Base-by-base conservation (phyloP, 2,113 vertebrate species). In the Donacobius atricapilla region DNA sequence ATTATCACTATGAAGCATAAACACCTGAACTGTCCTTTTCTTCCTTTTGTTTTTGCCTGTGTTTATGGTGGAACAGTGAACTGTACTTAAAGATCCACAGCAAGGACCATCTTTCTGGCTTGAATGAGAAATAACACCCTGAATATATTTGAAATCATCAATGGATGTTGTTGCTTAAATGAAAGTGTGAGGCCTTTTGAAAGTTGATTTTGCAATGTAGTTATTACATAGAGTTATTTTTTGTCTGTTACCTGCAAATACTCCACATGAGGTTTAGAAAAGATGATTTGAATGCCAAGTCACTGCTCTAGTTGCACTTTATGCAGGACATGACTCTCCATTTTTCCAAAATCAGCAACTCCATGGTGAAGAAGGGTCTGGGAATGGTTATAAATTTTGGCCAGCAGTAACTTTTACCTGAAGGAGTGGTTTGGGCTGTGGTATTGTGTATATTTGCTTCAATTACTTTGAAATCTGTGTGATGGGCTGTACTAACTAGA, bases 1-100 rank as follows among this genome's bases (percentile, higher is more conserved):
- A 98, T 98, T 98, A 98, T 91, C 96, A 73, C 71, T 88, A 70
- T 80, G 97, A 94, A 97, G 90, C 91, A 94, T 92, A 97, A 97
- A 93, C 97, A 97, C 92, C 85, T 97, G 97, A 96, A 19, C 27
- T 50, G 39, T 61, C 10, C 11, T 14, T 22, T 58, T 7, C 15
- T 35, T 50, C n/a, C 31, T 37, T 80, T 39, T 50, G 19, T n/a
- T 83, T 96, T 95, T 47, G 54, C 70, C 83, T 87, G 54, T 86
- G 39, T 78, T 84, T 77, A 50, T 13, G n/a, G 23, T 45, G 40
- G 40, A 75, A 66, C 2, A 30, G 33, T 40, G 83, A 82, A 35
- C 73, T 75, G 23, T 5, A 64, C 42, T 83, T 90, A 23, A 33
- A 63, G 5, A 48, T 56, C 48, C 28, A 15, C 31, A 53, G n/a